These are phyloP conservation scores for Carassius auratus DNA, from an alignment of 2,113 vertebrate species.

Conservation along the genomic window DNA sequence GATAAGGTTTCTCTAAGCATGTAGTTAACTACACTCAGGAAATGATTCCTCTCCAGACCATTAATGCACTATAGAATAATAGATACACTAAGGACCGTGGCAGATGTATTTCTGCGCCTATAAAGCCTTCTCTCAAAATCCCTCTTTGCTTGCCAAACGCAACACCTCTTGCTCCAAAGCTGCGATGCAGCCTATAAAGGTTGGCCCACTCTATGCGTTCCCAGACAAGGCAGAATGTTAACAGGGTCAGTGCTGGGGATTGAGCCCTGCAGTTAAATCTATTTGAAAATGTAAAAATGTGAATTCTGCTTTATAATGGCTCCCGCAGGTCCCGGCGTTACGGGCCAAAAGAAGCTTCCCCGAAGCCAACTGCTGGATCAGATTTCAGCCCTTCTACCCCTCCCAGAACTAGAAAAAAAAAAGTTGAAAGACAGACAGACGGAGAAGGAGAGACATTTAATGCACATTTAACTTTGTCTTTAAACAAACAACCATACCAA, in stretches of 20 bases:
- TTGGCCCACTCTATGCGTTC: conserved; percentile 43
- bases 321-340: conserved; percentile 54
- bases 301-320: conserved; percentile 58
- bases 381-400: conserved; percentile 54
- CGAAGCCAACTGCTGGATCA: conserved; percentile 55
- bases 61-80: conserved; percentile 61
- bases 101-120: conserved; percentile 60
- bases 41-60: conserved; percentile 59
- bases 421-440: background rate
- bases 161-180: conserved; percentile 57
- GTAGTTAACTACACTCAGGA: conserved; percentile 58
- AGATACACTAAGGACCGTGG: conserved; percentile 56
- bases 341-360: conserved; percentile 57
- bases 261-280: conserved; percentile 59
- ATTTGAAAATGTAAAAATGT: conserved; percentile 63
- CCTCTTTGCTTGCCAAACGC: conserved; percentile 61
- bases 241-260: conserved; percentile 55
- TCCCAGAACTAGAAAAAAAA: conserved; percentile 34
- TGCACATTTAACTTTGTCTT: conserved; percentile 44
- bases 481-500: conserved; percentile 51
- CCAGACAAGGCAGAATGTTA: conserved; percentile 58
- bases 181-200: conserved; percentile 48
- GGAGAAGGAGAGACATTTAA: conserved; percentile 50
- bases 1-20: conserved; percentile 54
- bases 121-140: conserved; percentile 59